phyloP scores from a whole-genome alignment of 2,888 invertebrate genomes.

The Atethmia centrago region DNA sequence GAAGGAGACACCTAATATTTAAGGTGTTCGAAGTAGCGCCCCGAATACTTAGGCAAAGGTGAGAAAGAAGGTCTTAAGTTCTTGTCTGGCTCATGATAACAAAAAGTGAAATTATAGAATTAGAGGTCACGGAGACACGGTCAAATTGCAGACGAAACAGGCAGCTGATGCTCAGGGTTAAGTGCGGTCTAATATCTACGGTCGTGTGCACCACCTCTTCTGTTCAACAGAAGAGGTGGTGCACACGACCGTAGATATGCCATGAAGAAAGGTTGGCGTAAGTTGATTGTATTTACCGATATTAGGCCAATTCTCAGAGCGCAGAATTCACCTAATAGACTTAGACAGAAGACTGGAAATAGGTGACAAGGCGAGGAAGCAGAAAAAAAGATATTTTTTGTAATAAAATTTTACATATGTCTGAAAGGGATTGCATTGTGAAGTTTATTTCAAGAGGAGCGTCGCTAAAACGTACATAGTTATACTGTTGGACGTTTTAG shows the following conservation, averaged over 20 bases:
- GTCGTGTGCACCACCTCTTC: no score
- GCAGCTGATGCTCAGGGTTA: not conserved
- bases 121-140: not conserved
- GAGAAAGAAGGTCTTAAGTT: not conserved
- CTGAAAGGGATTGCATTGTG: not conserved
- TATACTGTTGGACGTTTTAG: slow-evolving; percentile 18
- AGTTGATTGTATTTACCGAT: not conserved
- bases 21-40: not conserved
- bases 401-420: slow-evolving; percentile 1
- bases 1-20: not conserved
- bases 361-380: not conserved
- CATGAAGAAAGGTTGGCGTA: not conserved
- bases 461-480: slow-evolving; percentile 29
- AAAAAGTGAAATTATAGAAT: not conserved
- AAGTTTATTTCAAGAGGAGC: not conserved
- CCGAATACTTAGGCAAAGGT: not conserved
- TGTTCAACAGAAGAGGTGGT: not conserved
- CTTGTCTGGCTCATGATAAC: not conserved
- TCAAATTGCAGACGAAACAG: not conserved
- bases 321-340: not conserved
- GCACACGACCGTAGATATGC: not conserved
- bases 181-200: no score
- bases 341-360: not conserved
- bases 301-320: not conserved
- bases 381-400: not conserved